Conservation (phyloP, 2,113 vertebrate genomes). For the Australoheros scitulus region DNA sequence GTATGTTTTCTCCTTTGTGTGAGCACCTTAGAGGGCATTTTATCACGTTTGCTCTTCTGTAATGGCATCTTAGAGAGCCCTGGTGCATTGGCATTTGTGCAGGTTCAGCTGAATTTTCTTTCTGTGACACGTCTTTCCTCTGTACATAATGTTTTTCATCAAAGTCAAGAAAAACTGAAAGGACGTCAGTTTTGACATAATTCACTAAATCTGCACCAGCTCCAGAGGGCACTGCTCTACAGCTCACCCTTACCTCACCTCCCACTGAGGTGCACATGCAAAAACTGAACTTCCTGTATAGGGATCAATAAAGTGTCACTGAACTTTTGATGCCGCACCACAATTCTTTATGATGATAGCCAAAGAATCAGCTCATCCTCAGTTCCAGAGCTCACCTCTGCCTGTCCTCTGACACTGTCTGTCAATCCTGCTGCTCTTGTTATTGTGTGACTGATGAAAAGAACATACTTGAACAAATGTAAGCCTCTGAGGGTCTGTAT, state of each 20-base stretch:
- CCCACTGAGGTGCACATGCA: not conserved
- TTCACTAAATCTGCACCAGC: not conserved
- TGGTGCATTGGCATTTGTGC: not conserved
- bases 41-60: not conserved
- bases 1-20: not conserved
- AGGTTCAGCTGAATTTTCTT: not conserved
- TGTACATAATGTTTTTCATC: not conserved
- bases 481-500: constrained; percentile 41
- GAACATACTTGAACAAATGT: constrained; percentile 36
- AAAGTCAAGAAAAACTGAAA: constrained; percentile 6
- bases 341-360: not conserved
- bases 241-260: constrained; percentile 1
- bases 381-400: not conserved
- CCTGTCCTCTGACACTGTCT: not conserved
- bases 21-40: not conserved
- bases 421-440: constrained; percentile 9
- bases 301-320: constrained; percentile 12
- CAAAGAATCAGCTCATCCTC: not conserved
- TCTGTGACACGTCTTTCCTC: not conserved
- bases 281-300: not conserved
- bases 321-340: not conserved
- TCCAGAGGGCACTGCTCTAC: not conserved
- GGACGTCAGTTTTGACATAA: not conserved
- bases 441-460: constrained; percentile 36
- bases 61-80: not conserved